Evolutionary conservation across 2,888 invertebrate species (phyloP), one percentile per base, ranked within the genome.

Genomic region (Temnothorax ravouxi): DNA sequence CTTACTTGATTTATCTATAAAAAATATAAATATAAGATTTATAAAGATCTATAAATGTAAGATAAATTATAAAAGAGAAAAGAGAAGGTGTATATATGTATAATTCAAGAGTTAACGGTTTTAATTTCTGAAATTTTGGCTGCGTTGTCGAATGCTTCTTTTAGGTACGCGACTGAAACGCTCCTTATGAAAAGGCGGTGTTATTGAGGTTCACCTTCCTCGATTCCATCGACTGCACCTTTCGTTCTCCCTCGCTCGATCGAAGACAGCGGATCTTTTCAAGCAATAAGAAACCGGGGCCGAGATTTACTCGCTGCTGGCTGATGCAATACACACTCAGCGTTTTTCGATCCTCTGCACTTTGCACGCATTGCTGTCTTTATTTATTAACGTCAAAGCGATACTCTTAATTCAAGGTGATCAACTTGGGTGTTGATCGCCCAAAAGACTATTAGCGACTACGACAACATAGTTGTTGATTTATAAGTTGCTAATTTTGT

Each of bases 191-290:
- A 15, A 21, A 61, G 61, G n/a, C 21, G 18, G 3, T 50, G 74
- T 11, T 62, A 25, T 21, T 11, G 21, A 52, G 34, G 50, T 44
- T 47, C 62, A 44, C 21, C 67, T 71, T 66, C 34, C 72, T 82
- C 83, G 84, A 83, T 83, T 88, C 77, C 71, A 74, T 84, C 61
- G 47, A 44, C n/a, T n/a, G n/a, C 56, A 50, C 6, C 59, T 88
- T 88, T 88, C 89, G 11, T 87, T 84, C 84, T 76, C 34, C 62
- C 50, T 83, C 9, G 44, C 41, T 59, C 18, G 18, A 47, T 34
- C 34, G 34, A 79, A 67, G 75, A 56, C 15, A 38, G 29, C 9
- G 18, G 18, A 44, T 6, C 52, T 54, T 4, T 15, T 15, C 29
- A 9, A 61, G 25, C 56, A 54, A 34, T 8, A 69, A 67, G 25